Evolutionary conservation across 1,140 invertebrate genomes (phyloP).

Genomic region (Planococcus citri): DNA sequence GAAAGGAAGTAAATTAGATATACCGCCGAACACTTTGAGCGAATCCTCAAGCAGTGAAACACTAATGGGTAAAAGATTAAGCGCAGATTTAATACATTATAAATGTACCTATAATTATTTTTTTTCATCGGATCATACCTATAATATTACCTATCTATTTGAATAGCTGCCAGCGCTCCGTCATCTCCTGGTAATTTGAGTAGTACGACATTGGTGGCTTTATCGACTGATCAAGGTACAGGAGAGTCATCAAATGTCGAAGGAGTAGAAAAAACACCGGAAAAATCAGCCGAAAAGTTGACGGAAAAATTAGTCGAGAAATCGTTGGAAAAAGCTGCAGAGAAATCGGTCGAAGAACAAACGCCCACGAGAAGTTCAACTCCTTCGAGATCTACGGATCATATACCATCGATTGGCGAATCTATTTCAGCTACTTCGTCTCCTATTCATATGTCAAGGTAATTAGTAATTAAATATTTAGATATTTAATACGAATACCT

Average conservation of each 20-base stretch:
- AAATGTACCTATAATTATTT: neutral
- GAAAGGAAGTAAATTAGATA: conserved; percentile 43
- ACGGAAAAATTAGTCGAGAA: neutral
- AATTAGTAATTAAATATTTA: neutral
- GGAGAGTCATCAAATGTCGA: neutral
- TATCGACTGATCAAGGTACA: neutral
- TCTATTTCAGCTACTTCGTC: neutral
- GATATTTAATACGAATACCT: too few relatives aligned
- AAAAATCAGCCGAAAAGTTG: neutral
- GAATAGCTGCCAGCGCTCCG: conserved; percentile 38
- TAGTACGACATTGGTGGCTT: conserved; percentile 18
- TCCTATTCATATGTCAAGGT: neutral
- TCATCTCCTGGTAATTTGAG: conserved; percentile 52
- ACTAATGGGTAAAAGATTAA: conserved; percentile 42
- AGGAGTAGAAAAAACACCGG: neutral
- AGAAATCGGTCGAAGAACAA: neutral
- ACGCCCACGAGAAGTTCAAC: neutral
- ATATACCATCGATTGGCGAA: neutral
- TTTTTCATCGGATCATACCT: neutral
- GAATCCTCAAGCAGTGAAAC: conserved; percentile 61
- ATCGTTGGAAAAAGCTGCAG: neutral
- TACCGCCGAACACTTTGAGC: conserved; percentile 46
- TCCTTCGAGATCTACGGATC: neutral
- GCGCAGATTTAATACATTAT: neutral
- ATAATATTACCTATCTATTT: neutral